These are phyloP conservation scores for Drosophila triauraria DNA, from an alignment of 1,140 invertebrate species.

Conservation along the genomic window DNA sequence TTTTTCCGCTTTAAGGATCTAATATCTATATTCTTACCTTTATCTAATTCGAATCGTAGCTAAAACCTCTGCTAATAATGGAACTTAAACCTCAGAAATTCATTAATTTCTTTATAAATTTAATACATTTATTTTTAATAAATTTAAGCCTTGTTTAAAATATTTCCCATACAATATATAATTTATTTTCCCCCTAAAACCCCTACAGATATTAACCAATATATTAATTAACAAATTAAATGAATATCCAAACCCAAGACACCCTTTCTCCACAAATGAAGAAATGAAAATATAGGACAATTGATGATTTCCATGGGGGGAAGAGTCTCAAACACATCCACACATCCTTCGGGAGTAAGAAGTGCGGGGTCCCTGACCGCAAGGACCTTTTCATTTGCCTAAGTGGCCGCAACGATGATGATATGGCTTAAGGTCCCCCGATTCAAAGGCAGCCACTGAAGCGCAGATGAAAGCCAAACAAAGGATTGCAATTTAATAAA, in stretches of 20 bases:
- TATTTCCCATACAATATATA: too few species aligned
- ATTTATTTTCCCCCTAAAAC: background rate
- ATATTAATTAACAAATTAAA: conserved; percentile 30
- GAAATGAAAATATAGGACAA: conserved; percentile 8
- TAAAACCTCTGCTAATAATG: too few species aligned
- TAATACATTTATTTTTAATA: too few species aligned
- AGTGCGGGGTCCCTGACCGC: conserved; percentile 7
- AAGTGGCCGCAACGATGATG: conserved; percentile 56
- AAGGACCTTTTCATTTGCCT: conserved; percentile 56
- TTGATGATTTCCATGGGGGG: background rate
- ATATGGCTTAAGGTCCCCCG: conserved; percentile 11
- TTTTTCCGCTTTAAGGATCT: too few species aligned
- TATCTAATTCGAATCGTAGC: too few species aligned
- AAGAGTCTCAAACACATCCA: background rate
- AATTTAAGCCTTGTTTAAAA: too few species aligned
- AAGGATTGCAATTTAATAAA: conserved; percentile 56
- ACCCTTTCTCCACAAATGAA: background rate
- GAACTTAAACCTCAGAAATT: too few species aligned
- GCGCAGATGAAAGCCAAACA: conserved; percentile 40
- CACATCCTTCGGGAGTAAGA: too few species aligned
- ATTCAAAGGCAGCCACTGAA: conserved; percentile 44
- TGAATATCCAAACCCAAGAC: background rate
- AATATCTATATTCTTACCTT: too few species aligned
- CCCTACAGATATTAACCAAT: background rate
- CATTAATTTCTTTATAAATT: too few species aligned